Evolutionary conservation across 2,888 invertebrate genomes (phyloP), one percentile per base, ranked within the genome.

Genomic region (Gortyna flavago): DNA sequence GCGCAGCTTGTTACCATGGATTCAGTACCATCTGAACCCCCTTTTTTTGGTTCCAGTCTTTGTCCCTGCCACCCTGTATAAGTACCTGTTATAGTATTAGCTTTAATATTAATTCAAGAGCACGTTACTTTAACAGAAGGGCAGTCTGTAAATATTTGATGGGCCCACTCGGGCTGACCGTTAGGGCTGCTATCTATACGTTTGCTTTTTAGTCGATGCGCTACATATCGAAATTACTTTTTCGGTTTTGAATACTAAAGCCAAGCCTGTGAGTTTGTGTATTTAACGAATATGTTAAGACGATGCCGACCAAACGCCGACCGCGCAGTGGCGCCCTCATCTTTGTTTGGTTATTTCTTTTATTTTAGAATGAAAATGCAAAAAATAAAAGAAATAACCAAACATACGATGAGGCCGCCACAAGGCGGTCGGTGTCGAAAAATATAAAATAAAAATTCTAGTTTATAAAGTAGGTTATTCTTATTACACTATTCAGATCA

Each of bases 141-240:
- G 3, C 29, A 8, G 29, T 18, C 38, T 48, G 38, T 48, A 41
- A 48, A 77, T 77, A 77, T 77, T 77, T 78, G 66, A 77, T 48
- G 4, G 35, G 18, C n/a, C 18, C 38, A 59, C 29, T 35, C 18
- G 38, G 44, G 25, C 44, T 48, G 38, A 59, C 77, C 59, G 16
- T 44, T 54, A 77, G 77, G 44, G 29, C 21, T 64, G 64, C 8
- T 32, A 21, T 8, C 13, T 25, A 35, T 35, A 25, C 16, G 3
- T 38, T 35, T 16, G 29, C 2, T 7, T 38, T 16, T 68, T 38
- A 6, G 16, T 29, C 16, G 9, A 16, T 9, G 6, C 38, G 29
- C 35, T 48, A 29, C 21, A 11, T 32, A 25, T 68, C 48, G 2
- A 48, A 32, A 48, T 48, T 48, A 16, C 21, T 67, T 67, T 44